phyloP scores from a whole-genome alignment of 2,888 invertebrate genomes.

The Cosmorhoe ocellata region DNA sequence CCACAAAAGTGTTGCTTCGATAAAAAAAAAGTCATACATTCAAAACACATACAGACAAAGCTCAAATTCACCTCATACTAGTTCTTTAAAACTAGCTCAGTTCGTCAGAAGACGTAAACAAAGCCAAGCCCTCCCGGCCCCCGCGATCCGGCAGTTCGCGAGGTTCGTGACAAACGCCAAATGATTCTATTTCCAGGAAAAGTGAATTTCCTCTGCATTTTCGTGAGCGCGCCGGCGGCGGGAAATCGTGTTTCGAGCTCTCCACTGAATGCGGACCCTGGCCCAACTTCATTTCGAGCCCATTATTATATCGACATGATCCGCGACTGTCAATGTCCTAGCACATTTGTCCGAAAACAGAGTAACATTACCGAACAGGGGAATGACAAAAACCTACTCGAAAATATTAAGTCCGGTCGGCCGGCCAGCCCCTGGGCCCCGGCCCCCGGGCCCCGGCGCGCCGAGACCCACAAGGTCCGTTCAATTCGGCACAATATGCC shows the following conservation, averaged over 20 bases:
- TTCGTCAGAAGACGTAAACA: too few relatives aligned
- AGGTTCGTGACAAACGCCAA: conserved; percentile 34
- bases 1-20: too few relatives aligned
- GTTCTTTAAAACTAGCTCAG: too few relatives aligned
- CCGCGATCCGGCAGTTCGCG: conserved; percentile 3
- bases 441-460: too few relatives aligned
- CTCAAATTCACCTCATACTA: too few relatives aligned
- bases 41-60: too few relatives aligned
- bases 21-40: too few relatives aligned
- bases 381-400: conserved; percentile 9
- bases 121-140: background rate
- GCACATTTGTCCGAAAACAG: too few relatives aligned
- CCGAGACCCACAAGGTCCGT: conserved; percentile 11
- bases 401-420: conserved; percentile 4
- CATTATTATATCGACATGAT: too few relatives aligned
- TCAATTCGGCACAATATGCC: conserved; percentile 31
- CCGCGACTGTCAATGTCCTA: too few relatives aligned
- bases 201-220: conserved; percentile 32
- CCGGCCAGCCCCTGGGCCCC: too few relatives aligned
- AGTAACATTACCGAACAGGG: conserved; percentile 1
- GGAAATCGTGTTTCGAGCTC: conserved; percentile 23
- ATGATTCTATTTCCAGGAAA: conserved; percentile 33
- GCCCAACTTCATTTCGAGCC: background rate
- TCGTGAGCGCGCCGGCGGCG: conserved; percentile 6
- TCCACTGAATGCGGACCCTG: background rate